Evolutionary conservation across 30 jellyfish, hydroid and myxozoan genomes (phyloP).

Genomic region (Cassiopea andromeda): DNA sequence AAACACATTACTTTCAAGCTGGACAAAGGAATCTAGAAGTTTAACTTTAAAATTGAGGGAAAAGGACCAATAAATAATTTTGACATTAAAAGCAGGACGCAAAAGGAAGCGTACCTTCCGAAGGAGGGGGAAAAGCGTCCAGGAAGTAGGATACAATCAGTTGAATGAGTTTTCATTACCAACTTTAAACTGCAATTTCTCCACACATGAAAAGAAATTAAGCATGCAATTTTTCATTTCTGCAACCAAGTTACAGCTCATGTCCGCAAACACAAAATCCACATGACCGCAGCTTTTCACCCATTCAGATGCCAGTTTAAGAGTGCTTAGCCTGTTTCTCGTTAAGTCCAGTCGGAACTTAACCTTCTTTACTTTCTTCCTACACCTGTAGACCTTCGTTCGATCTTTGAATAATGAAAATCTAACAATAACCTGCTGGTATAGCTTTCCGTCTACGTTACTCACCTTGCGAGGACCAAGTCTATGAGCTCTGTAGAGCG

Average conservation of each 20-base stretch:
- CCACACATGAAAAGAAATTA: slow-evolving; percentile 19
- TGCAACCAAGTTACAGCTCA: slow-evolving; percentile 42
- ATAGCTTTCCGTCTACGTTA: slow-evolving; percentile 5
- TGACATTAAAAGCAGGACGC: not conserved
- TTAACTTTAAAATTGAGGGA: not conserved
- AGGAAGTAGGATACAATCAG: slow-evolving; percentile 4
- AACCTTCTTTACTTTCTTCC: slow-evolving; percentile 14
- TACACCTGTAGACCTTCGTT: slow-evolving; percentile 32
- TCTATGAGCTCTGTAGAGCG: slow-evolving; percentile 49
- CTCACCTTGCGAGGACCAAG: slow-evolving; percentile 22
- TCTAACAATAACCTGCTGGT: slow-evolving; percentile 37
- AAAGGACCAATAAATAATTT: no score
- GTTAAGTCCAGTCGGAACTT: slow-evolving; percentile 53
- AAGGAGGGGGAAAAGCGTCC: not conserved
- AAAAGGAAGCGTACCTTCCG: slow-evolving; percentile 8
- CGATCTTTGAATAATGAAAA: slow-evolving; percentile 40
- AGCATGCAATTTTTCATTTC: slow-evolving; percentile 23
- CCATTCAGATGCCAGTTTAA: slow-evolving; percentile 14
- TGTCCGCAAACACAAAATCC: slow-evolving; percentile 54
- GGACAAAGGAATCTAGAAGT: not conserved
- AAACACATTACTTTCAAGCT: not conserved
- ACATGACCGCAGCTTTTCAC: slow-evolving; percentile 36
- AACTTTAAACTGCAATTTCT: slow-evolving; percentile 15
- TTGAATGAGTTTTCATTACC: slow-evolving; percentile 31
- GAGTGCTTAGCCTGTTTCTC: slow-evolving; percentile 43